Base-by-base conservation (phyloP, 2,888 invertebrate species). In the Chloroclysta siterata region DNA sequence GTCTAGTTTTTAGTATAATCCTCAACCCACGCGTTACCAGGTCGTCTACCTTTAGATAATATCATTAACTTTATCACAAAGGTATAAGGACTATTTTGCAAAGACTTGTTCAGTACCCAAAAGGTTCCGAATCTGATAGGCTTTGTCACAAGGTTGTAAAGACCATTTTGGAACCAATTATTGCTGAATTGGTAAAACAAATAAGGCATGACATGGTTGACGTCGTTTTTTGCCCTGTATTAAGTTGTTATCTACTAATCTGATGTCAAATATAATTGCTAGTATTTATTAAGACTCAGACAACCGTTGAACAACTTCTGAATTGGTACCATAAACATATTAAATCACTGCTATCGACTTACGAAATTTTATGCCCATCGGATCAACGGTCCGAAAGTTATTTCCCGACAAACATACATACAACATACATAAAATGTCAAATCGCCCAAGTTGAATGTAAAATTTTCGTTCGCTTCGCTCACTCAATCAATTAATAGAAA, bases 151-250 rank as follows among this genome's bases (percentile, higher is more conserved):
- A 41, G 14, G 52, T 1, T 7, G 6, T 47, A 52, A 22, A 46
- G 46, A 47, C 52, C 36, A 14, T 55, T 55, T 55, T 48, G 14
- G 46, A 29, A 56, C 47, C 15, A 33, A 54, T 13, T 55, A 59
- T 28, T 15, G 11, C 39, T 58, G 36, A 60, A 54, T 54, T 22
- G 44, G 41, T 50, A 50, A 55, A 39, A 54, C 28, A 13, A 33
- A 59, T 50, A 15, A 33, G 60, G 53, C 48, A 15, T 51, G 58
- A 47, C 33, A 44, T 39, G n/a, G 28, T 44, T 41, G 55, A 60
- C 56, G 52, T 63, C 10, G 15, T 17, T 64, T 60, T 64, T 56
- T 64, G 64, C 48, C n/a, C 22, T 50, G 46, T 54, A 63, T 48
- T 56, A 53, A 41, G 56, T 54, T 59, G 58, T 58, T 22, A 64